Evolutionary conservation across 2,797 vertebrate genomes (phyloP).

Genomic region (Gila robusta): DNA sequence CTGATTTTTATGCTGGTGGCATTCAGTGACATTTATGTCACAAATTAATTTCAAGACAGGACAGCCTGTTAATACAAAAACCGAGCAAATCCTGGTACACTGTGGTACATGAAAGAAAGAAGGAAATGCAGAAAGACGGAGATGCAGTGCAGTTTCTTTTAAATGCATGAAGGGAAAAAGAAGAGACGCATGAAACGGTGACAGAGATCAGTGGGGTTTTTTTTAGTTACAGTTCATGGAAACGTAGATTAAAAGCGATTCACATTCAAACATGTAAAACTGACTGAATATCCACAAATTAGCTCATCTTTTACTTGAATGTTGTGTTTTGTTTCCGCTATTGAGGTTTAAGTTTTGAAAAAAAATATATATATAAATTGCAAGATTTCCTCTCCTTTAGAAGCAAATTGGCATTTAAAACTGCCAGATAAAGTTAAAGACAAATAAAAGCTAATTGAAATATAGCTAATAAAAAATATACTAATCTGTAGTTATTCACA

Average conservation of each 20-base stretch:
- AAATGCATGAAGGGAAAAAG: slow-evolving; percentile 9
- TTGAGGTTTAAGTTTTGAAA: background rate
- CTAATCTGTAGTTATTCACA: background rate
- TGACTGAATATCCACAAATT: background rate
- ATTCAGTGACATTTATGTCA: slow-evolving; percentile 60
- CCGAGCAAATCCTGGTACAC: slow-evolving; percentile 34
- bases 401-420: background rate
- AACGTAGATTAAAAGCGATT: background rate
- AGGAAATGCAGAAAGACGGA: slow-evolving; percentile 6
- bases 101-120: slow-evolving; percentile 34
- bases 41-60: slow-evolving; percentile 52
- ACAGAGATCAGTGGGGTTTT: background rate
- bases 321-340: background rate
- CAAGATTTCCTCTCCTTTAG: background rate
- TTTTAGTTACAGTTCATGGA: background rate
- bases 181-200: background rate
- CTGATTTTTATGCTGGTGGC: slow-evolving; percentile 53
- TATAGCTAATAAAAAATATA: background rate
- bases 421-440: no score
- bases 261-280: background rate
- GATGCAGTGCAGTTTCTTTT: slow-evolving; percentile 11
- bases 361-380: background rate
- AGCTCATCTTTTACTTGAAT: background rate
- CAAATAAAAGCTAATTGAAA: background rate
- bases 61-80: slow-evolving; percentile 46